These are phyloP conservation scores for Monodelphis domestica DNA, from an alignment of 2,797 vertebrate species.

Conservation along the genomic window DNA sequence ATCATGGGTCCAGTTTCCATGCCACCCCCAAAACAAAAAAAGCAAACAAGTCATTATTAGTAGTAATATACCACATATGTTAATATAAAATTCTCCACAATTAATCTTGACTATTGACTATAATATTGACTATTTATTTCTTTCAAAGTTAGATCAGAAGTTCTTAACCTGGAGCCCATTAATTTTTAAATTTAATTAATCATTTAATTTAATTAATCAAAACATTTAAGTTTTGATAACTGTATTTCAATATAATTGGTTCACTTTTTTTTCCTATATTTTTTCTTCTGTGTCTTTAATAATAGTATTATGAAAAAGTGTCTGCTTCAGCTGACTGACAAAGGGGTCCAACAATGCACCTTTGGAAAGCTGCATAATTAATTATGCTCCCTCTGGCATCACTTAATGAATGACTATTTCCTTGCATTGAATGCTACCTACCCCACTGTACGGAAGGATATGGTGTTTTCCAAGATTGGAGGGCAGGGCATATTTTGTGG, in stretches of 20 bases:
- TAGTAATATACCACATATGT: slow-evolving; percentile 20
- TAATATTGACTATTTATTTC: slow-evolving; percentile 41
- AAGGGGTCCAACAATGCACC: background rate
- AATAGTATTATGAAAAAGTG: background rate
- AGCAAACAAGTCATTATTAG: slow-evolving; percentile 21
- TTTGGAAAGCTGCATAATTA: background rate
- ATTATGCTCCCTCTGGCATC: slow-evolving; percentile 46
- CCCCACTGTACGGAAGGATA: slow-evolving; percentile 30
- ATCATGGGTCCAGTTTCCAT: background rate
- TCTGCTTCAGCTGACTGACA: background rate
- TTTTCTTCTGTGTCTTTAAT: background rate
- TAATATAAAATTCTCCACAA: slow-evolving; percentile 52
- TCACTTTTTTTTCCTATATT: background rate
- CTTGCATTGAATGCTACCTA: slow-evolving; percentile 29
- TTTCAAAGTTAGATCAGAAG: slow-evolving; percentile 7
- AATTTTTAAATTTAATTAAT: background rate
- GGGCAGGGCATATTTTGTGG: background rate
- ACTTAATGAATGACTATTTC: slow-evolving; percentile 22
- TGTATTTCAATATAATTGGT: background rate
- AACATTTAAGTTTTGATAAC: background rate
- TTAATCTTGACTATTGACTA: slow-evolving; percentile 46
- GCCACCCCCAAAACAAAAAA: background rate
- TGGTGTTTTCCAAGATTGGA: background rate
- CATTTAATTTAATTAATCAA: no score
- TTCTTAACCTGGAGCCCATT: background rate